Evolutionary conservation across 2,113 vertebrate genomes (phyloP).

Genomic region (Tetraodon nigroviridis): DNA sequence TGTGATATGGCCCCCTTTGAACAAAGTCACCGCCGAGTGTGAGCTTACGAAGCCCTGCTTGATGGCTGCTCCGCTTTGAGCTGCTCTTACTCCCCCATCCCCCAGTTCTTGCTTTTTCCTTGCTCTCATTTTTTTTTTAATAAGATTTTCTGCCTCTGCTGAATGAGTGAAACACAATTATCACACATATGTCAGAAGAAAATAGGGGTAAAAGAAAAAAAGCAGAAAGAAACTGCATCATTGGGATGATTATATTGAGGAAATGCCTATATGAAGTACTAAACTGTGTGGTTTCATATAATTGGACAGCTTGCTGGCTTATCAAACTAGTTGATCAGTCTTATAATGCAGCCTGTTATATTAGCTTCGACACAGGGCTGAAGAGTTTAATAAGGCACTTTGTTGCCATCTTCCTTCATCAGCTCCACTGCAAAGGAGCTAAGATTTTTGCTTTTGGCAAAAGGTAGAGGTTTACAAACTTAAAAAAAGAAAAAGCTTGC

Average conservation of each 20-base stretch:
- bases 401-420: neutral
- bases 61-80: conserved; percentile 37
- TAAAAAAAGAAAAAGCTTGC: too few relatives aligned
- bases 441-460: conserved; percentile 14
- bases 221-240: conserved; percentile 7
- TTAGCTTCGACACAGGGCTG: conserved; percentile 30
- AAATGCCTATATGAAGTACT: conserved; percentile 55
- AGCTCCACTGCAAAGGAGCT: neutral
- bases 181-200: conserved; percentile 51
- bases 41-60: conserved; percentile 33
- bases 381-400: conserved; percentile 40
- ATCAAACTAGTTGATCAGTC: conserved; percentile 48
- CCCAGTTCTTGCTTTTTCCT: conserved; percentile 36
- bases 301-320: conserved; percentile 57
- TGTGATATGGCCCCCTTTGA: conserved; percentile 10
- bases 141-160: conserved; percentile 69
- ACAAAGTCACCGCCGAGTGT: conserved; percentile 8
- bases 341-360: conserved; percentile 54
- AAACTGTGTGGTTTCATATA: conserved; percentile 61
- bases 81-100: conserved; percentile 14
- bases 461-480: conserved; percentile 1
- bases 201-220: conserved; percentile 19
- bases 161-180: conserved; percentile 69
- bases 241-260: conserved; percentile 51
- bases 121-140: conserved; percentile 60